A percentile compares a stretch with the other conserved stretches of the same genome.
These are phyloP conservation scores for Ptilorrhoa leucosticta DNA, from an alignment of 2,113 vertebrate genomes.

Conservation along the genomic window DNA sequence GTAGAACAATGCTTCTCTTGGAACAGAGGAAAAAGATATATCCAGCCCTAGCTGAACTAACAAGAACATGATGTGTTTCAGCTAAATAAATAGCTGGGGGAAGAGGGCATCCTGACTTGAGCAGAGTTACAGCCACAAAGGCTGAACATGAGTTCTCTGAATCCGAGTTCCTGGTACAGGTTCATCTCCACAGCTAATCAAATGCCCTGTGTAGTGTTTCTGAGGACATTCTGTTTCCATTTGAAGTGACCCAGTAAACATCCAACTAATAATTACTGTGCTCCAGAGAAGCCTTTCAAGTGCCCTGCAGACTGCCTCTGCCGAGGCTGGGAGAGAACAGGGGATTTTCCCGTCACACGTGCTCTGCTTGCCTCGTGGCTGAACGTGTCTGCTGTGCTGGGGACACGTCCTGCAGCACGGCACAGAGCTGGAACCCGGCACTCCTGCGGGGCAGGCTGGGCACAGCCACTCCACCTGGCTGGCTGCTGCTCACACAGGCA, in stretches of 20 bases:
- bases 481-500: background rate
- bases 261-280: background rate
- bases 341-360: background rate
- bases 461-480: fast-evolving
- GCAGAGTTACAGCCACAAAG: background rate
- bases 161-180: background rate
- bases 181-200: background rate
- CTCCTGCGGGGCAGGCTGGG: background rate
- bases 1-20: slow-evolving; percentile 24
- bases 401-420: fast-evolving
- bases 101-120: background rate
- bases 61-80: slow-evolving; percentile 11
- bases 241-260: background rate
- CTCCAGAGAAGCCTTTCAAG: background rate
- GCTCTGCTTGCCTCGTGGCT: background rate
- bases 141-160: background rate
- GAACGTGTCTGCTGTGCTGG: fast-evolving
- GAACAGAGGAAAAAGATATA: slow-evolving; percentile 29
- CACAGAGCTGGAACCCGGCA: background rate
- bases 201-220: background rate
- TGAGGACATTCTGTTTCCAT: background rate
- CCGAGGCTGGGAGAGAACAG: fast-evolving
- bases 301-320: background rate
- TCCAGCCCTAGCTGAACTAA: background rate
- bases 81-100: slow-evolving; percentile 15